Evolutionary conservation across 2,888 invertebrate species (phyloP).

Genomic region (Stenchaetothrips biformis): DNA sequence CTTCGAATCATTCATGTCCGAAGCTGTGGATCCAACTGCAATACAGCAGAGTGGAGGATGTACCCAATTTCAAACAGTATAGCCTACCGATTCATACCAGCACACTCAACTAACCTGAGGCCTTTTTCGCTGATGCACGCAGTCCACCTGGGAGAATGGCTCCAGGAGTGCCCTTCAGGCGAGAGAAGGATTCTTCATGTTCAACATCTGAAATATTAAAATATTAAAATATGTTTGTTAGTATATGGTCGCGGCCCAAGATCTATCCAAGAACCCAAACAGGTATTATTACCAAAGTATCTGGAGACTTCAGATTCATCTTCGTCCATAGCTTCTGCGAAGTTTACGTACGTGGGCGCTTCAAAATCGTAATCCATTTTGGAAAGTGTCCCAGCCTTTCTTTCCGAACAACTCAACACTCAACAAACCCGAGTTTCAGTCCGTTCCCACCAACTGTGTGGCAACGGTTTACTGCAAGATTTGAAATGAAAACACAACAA

Average conservation of each 20-base stretch:
- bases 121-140: conserved; percentile 7
- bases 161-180: not conserved
- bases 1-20: not conserved
- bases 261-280: not conserved
- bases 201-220: not conserved
- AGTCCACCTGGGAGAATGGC: not conserved
- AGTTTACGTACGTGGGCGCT: not conserved
- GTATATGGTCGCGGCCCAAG: not conserved
- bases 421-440: too few species aligned
- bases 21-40: not conserved
- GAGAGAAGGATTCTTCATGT: not conserved
- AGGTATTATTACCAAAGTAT: not conserved
- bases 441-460: too few species aligned
- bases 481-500: too few species aligned
- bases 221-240: not conserved
- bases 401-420: too few species aligned
- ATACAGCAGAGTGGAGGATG: not conserved
- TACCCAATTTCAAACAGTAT: not conserved
- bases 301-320: not conserved
- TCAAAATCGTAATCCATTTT: conserved; percentile 4
- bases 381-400: not conserved
- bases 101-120: not conserved
- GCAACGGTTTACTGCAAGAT: too few species aligned
- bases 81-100: not conserved
- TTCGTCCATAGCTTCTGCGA: not conserved